phyloP scores from a whole-genome alignment of 2,797 vertebrate genomes.

The Eremophila alpestris region DNA sequence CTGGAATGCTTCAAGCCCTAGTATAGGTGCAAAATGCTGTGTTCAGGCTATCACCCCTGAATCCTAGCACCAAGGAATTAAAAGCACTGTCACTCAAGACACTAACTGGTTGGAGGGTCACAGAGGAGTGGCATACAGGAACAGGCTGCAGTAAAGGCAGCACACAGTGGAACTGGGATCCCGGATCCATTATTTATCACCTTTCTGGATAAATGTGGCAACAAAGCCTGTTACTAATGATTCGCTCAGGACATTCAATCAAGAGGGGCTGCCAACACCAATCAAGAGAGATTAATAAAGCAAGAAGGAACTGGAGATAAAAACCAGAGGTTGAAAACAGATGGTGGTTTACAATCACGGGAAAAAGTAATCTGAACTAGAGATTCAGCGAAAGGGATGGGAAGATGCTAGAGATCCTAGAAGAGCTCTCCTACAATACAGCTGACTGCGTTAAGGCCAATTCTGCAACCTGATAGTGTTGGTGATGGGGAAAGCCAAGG shows the following conservation, averaged over 20 bases:
- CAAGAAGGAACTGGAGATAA: constrained; percentile 1
- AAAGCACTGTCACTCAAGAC: background rate
- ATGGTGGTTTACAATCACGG: background rate
- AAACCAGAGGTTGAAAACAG: constrained; percentile 27
- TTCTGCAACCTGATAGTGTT: background rate
- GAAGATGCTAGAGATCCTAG: constrained; percentile 3
- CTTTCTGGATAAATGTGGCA: constrained; percentile 41
- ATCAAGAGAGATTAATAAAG: constrained; percentile 39
- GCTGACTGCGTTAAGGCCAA: background rate
- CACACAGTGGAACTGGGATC: background rate
- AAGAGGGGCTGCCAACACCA: constrained; percentile 45
- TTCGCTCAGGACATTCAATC: constrained; percentile 53
- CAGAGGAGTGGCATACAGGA: background rate
- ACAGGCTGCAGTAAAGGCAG: background rate
- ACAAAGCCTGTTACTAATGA: constrained; percentile 22
- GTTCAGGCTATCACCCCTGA: background rate
- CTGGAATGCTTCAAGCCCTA: background rate
- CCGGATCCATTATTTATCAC: background rate
- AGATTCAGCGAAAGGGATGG: background rate
- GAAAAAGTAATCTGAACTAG: background rate
- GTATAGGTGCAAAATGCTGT: background rate
- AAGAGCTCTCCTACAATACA: background rate
- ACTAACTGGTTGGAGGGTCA: background rate
- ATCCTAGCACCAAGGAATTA: background rate
- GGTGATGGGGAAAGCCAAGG: constrained; percentile 49